Conservation (phyloP, 2,888 invertebrate species). For the Chelonus formosanus region DNA sequence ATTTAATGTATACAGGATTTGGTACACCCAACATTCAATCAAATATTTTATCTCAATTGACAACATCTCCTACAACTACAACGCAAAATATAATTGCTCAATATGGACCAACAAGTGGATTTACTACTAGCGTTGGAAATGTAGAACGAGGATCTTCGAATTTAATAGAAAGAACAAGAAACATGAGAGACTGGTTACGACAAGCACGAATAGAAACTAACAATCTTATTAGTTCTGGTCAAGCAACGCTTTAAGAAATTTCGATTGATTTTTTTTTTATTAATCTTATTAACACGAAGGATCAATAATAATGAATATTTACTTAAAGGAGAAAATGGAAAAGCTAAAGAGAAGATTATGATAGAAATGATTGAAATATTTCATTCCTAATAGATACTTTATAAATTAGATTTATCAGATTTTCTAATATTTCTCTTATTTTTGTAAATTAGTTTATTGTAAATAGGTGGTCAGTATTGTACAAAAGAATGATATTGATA, state of each 20-base stretch:
- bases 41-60: constrained; percentile 59
- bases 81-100: constrained; percentile 63
- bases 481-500: background rate
- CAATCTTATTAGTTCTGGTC: constrained; percentile 59
- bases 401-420: constrained; percentile 3
- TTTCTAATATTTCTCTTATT: background rate
- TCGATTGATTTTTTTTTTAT: no score
- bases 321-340: no score
- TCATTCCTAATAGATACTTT: background rate
- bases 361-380: no score
- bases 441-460: constrained; percentile 6
- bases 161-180: constrained; percentile 73
- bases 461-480: background rate
- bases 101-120: constrained; percentile 61
- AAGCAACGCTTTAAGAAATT: constrained; percentile 57
- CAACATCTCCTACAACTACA: constrained; percentile 55
- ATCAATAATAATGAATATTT: no score
- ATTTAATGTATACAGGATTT: constrained; percentile 44
- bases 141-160: constrained; percentile 70
- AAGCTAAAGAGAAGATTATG: no score
- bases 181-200: constrained; percentile 74
- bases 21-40: constrained; percentile 62
- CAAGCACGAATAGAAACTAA: constrained; percentile 65
- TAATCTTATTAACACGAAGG: no score
- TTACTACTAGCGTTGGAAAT: constrained; percentile 61